Evolutionary conservation across 2,888 invertebrate species (phyloP), one percentile per base, ranked within the genome.

Genomic region (Ctena decussata): DNA sequence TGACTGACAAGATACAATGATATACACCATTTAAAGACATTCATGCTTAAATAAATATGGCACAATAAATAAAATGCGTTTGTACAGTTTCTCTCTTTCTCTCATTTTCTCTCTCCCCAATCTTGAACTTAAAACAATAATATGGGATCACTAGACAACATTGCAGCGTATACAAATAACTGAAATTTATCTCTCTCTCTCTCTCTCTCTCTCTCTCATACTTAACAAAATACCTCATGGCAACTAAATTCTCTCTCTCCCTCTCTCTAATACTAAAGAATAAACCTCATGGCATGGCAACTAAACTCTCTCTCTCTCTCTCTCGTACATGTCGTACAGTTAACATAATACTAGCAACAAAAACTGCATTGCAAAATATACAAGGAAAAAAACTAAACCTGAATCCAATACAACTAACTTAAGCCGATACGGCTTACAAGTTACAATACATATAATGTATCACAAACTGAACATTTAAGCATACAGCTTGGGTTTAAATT

Each of bases 401-500:
- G 18, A 39, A 37, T 24, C 12, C n/a, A 32, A 27, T 24, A 32
- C 32, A 27, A 32, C 3, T 24, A 39, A 46, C 21, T 21, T 35
- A 32, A 46, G 76, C 80, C 80, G 80, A 80, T 80, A 71, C 76
- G 80, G 80, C 80, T 21, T 80, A 80, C 80, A 35, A 41, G 41
- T 69, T 53, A 35, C 44, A 80, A 75, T 75, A 75, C 75, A 53
- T 39, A 80, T 75, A 71, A 24, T 80, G 80, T 80, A 80, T 80
- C 41, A 75, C 69, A 70, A 39, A 65, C 65, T 6, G 35, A 69
- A 27, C 8, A 18, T 32, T 32, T 53, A 80, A 80, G 80, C 80
- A 53, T 71, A 80, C 80, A 35, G 80, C 80, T 80, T 80, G 30
- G 30, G 60, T 65, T 65, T 49, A n/a, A 44, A 46, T 46, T 37